Evolutionary conservation across 2,888 invertebrate genomes (phyloP), one percentile per base, ranked within the genome.

Genomic region (Graphium colonna): DNA sequence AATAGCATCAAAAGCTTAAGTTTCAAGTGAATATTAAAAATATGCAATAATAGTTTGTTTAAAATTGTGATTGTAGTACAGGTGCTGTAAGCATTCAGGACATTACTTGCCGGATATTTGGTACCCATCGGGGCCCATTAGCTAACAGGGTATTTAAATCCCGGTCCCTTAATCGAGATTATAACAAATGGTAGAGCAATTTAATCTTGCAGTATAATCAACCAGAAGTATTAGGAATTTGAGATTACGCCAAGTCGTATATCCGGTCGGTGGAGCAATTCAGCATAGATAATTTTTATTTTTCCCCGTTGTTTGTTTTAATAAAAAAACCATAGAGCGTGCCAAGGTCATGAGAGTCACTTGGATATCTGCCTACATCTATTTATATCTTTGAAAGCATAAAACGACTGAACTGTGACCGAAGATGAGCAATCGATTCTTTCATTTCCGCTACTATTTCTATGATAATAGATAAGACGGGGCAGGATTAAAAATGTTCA

Each of bases 391-490:
- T 21, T 5, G 21, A 2, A 21, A 21, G 26, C 43, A 52, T 52
- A 52, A 48, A 52, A 47, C 36, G 28, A 38, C 17, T 28, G 36
- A 43, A 47, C 41, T 52, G 48, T 38, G 48, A 48, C 52, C 18
- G 43, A 28, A 43, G 43, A 42, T 52, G 39, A 52, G 42, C 26
- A 48, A 52, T 52, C 47, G 48, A 52, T 42, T 48, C 38, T 48
- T 43, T 28, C 43, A 13, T 48, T 18, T 52, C 48, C 17, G 38
- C 13, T 52, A 48, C 38, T 16, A 43, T 52, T 52, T 48, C 28
- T 48, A 52, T 47, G 38, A 18, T 52, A 43, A 52, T 16, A 43
- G 3, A 16, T 7, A n/a, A n/a, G n/a, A n/a, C n/a, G n/a, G n/a
- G n/a, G n/a, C n/a, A n/a, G n/a, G n/a, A n/a, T n/a, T n/a, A n/a